Evolutionary conservation across 2,888 invertebrate species (phyloP), one percentile per base, ranked within the genome.

Genomic region (Alloscopus bannaensis): DNA sequence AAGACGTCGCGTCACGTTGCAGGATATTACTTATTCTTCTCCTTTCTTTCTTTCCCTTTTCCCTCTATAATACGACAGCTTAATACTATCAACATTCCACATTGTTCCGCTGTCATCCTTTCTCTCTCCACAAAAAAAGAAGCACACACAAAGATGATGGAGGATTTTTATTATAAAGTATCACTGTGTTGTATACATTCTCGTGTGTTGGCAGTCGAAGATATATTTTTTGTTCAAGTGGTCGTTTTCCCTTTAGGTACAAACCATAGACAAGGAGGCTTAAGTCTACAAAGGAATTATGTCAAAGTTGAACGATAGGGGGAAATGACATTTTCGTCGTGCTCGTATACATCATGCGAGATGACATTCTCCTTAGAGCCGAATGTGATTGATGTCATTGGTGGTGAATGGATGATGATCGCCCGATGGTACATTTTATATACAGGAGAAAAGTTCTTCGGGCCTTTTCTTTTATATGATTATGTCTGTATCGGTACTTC

Each of bases 251-350:
- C n/a, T n/a, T n/a, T n/a, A n/a, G n/a, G n/a, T n/a, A n/a, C n/a
- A n/a, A n/a, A n/a, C n/a, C n/a, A n/a, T n/a, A n/a, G n/a, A n/a
- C n/a, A n/a, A n/a, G n/a, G n/a, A n/a, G n/a, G n/a, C n/a, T n/a
- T n/a, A n/a, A n/a, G n/a, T 71, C 72, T 72, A 72, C 72, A 79
- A 79, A 79, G 65, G 79, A 79, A 79, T 79, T 79, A 79, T 79
- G 79, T 79, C 79, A 79, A 72, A 79, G 72, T 72, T 79, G 79
- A 79, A 72, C 72, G 79, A 72, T 72, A 79, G 20, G 42, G 68
- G 79, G 79, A 78, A 77, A 79, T 79, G 79, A 79, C 72, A 79
- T 79, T 79, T 79, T 79, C 79, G 66, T 72, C 59, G 57, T 45
- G 59, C 72, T 79, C 72, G 72, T 68, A 70, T 72, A 40, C 66